Percentiles rank a stretch among this genome's conserved stretches.
phyloP scores from a whole-genome alignment of 1,140 invertebrate genomes.

The Temnothorax curvispinosus region DNA sequence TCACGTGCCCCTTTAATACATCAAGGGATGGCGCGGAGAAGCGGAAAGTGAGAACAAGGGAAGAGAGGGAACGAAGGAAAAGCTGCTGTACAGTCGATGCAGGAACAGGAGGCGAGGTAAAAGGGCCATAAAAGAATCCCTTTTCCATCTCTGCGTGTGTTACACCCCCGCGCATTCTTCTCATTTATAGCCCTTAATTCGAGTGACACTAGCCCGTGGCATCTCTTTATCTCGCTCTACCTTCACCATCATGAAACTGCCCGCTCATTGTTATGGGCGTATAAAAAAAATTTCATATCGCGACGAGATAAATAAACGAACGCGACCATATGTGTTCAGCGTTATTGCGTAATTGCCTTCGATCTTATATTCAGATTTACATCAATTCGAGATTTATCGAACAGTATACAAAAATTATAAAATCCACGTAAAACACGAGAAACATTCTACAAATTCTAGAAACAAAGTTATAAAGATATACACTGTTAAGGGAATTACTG shows the following conservation, averaged over 20 bases:
- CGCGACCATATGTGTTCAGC: not conserved
- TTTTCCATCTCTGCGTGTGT: slow-evolving; percentile 35
- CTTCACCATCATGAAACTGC: slow-evolving; percentile 16
- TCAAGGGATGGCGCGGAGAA: slow-evolving; percentile 23
- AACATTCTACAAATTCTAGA: not conserved
- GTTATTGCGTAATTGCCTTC: not conserved
- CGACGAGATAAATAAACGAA: not conserved
- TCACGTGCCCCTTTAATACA: slow-evolving; percentile 66
- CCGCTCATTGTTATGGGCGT: slow-evolving; percentile 2
- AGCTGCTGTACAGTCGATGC: slow-evolving; percentile 30
- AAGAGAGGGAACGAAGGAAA: slow-evolving; percentile 19
- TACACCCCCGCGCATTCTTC: slow-evolving; percentile 10
- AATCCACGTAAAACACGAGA: not conserved
- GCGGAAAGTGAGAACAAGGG: slow-evolving; percentile 15
- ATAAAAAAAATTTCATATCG: not conserved
- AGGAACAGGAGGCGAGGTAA: slow-evolving; percentile 30
- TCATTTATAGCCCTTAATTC: slow-evolving; percentile 59
- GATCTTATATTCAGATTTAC: not conserved
- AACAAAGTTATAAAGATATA: not conserved
- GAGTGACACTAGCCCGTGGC: not conserved
- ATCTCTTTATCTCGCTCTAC: slow-evolving; percentile 19
- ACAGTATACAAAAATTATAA: not conserved
- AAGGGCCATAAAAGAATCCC: slow-evolving; percentile 58
- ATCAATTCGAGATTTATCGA: not conserved
- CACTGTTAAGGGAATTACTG: not conserved